phyloP scores from a whole-genome alignment of 2,888 invertebrate genomes.

The Trissolcus brochymenae region DNA sequence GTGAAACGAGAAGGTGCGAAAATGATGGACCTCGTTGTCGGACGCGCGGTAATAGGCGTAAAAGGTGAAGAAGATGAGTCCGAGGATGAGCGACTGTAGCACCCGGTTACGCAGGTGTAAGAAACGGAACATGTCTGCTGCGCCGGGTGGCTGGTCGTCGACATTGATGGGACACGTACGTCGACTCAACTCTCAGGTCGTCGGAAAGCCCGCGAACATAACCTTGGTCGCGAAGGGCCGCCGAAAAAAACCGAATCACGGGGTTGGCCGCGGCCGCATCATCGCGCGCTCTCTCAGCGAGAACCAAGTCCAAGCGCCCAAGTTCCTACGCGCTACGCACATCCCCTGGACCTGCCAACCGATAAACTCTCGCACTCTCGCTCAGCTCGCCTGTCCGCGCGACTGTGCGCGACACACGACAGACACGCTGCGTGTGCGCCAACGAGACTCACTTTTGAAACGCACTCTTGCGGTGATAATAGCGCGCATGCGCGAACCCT shows the following conservation, averaged over 20 bases:
- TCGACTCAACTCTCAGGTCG: neutral
- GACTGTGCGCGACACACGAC: conserved; percentile 19
- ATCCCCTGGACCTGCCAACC: conserved; percentile 19
- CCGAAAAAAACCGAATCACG: neutral
- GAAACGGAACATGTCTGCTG: conserved; percentile 58
- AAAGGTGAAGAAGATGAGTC: conserved; percentile 69
- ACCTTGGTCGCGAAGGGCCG: conserved; percentile 29
- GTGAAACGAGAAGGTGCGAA: conserved; percentile 45
- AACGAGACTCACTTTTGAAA: conserved; percentile 22
- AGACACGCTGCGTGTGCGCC: conserved; percentile 28
- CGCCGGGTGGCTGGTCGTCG: conserved; percentile 41
- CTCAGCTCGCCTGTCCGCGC: no score
- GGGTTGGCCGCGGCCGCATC: neutral
- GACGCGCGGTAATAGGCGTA: conserved; percentile 72
- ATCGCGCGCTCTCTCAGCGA: neutral
- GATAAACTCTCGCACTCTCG: conserved; percentile 13
- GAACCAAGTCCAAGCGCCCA: no score
- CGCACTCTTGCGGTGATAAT: conserved; percentile 36
- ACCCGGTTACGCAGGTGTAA: conserved; percentile 70
- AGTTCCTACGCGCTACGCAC: conserved; percentile 25
- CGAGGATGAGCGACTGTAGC: conserved; percentile 69
- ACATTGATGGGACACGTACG: conserved; percentile 35
- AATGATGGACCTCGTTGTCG: conserved; percentile 57
- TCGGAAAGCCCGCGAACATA: conserved; percentile 14
- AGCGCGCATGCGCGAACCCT: conserved; percentile 24